Percentiles rank a stretch among this genome's conserved stretches.
phyloP scores from a whole-genome alignment of 2,113 vertebrate species.

The Mungos mungo region DNA sequence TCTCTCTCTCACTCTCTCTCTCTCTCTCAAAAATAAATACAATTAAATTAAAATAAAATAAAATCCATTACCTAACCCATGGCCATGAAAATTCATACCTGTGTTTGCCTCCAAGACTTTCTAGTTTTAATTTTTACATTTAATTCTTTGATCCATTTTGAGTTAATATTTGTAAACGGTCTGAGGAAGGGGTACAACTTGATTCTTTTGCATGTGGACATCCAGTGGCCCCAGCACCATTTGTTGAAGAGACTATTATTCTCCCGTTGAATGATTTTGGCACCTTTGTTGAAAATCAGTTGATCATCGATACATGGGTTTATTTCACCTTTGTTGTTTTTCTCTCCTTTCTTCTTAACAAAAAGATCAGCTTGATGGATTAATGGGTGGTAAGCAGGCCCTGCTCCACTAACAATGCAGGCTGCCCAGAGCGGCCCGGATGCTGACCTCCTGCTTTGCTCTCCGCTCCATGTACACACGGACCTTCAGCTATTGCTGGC shows the following conservation, averaged over 20 bases:
- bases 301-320: not conserved
- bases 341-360: not conserved
- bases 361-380: not conserved
- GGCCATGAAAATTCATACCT: not conserved
- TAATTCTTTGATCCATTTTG: not conserved
- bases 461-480: rapidly evolving
- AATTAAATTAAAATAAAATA: not conserved
- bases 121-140: not conserved
- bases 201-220: not conserved
- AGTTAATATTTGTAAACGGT: not conserved
- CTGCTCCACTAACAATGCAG: not conserved
- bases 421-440: too few species aligned
- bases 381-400: not conserved
- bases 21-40: too few species aligned
- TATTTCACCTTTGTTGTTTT: not conserved
- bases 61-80: not conserved
- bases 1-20: too few species aligned
- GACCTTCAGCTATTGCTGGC: not conserved
- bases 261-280: not conserved
- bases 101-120: not conserved
- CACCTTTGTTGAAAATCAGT: not conserved
- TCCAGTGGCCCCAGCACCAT: not conserved
- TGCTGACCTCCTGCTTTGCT: not conserved
- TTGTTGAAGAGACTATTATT: not conserved
- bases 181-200: not conserved